Conservation (phyloP, 2,888 invertebrate species). For the Amphipyra berbera region DNA sequence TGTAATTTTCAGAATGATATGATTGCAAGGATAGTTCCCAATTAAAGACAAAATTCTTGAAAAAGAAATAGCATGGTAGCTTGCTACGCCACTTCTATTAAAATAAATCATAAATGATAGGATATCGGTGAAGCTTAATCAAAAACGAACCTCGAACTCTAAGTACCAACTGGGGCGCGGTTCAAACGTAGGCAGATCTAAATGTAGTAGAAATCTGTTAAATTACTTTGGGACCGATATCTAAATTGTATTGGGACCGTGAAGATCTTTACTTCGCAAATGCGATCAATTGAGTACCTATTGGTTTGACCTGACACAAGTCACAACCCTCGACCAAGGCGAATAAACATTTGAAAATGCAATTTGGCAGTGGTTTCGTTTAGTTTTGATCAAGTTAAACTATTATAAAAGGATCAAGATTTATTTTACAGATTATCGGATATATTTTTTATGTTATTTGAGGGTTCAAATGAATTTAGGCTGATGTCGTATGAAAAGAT, state of each 20-base stretch:
- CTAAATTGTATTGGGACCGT: slow-evolving; percentile 47
- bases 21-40: no score
- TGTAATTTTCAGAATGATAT: no score
- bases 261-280: slow-evolving; percentile 23
- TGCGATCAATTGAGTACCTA: slow-evolving; percentile 43
- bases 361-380: slow-evolving; percentile 20
- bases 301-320: slow-evolving; percentile 34
- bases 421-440: not conserved
- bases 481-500: not conserved
- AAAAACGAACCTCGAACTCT: slow-evolving; percentile 19
- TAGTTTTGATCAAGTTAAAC: not conserved
- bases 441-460: not conserved
- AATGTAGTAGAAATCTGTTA: slow-evolving; percentile 36
- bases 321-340: slow-evolving; percentile 30
- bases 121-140: slow-evolving; percentile 20
- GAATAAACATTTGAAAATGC: slow-evolving; percentile 12
- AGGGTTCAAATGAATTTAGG: not conserved
- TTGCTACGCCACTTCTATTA: no score
- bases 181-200: slow-evolving; percentile 24
- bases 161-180: slow-evolving; percentile 3
- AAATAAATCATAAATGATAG: slow-evolving; percentile 7
- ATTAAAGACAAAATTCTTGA: no score
- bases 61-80: no score
- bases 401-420: not conserved
- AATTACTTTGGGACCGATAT: slow-evolving; percentile 42